A percentile compares a stretch with the other conserved stretches of the same genome.
These are phyloP conservation scores for Podarcis muralis DNA, from an alignment of 2,113 vertebrate genomes.

Conservation along the genomic window DNA sequence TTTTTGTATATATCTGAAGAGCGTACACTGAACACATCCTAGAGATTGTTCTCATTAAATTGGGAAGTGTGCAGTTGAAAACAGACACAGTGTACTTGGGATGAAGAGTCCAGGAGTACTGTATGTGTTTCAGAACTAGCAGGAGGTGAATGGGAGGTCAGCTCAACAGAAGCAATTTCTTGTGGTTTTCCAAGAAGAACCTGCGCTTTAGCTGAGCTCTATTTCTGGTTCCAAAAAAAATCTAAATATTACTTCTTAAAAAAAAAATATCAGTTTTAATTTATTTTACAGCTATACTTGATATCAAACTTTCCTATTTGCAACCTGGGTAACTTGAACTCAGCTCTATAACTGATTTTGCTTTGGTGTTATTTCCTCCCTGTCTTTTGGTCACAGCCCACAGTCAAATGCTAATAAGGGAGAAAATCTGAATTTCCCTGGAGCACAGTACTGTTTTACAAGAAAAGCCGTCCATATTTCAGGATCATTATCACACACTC, in stretches of 20 bases:
- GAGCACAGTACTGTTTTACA: neutral
- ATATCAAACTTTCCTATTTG: neutral
- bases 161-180: conserved; percentile 38
- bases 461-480: neutral
- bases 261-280: neutral
- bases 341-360: neutral
- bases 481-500: accelerated
- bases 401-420: neutral
- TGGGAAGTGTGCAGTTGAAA: conserved; percentile 12
- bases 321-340: neutral
- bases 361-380: neutral
- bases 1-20: neutral
- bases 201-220: neutral
- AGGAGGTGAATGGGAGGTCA: conserved; percentile 56
- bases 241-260: neutral
- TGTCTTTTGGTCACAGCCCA: neutral
- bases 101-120: conserved; percentile 17
- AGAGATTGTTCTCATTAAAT: conserved; percentile 55
- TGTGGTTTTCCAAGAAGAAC: conserved; percentile 35
- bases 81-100: conserved; percentile 39
- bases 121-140: conserved; percentile 33
- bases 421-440: neutral
- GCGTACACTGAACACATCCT: conserved; percentile 35
- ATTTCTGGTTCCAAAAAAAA: neutral
- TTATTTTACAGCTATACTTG: neutral